Percentiles rank a stretch among this genome's conserved stretches.
Evolutionary conservation across 2,888 invertebrate genomes (phyloP).

Genomic region (Choristoneura rosaceana): DNA sequence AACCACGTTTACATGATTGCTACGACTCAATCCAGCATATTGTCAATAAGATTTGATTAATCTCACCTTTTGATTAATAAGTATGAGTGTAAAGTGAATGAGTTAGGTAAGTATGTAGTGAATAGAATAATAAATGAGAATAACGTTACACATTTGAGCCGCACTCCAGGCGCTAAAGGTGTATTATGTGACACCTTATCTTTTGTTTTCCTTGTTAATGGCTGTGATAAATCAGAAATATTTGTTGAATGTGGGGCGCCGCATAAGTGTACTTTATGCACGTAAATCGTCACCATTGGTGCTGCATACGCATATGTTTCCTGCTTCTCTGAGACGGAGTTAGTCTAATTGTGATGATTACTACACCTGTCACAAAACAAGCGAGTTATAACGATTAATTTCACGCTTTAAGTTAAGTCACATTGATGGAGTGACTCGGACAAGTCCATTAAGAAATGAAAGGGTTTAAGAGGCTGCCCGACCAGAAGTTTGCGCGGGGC

Average conservation of each 20-base stretch:
- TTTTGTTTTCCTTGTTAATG: not conserved
- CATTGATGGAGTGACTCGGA: slow-evolving; percentile 53
- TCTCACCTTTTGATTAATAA: not conserved
- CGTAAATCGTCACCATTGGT: not conserved
- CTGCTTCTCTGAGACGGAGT: not conserved
- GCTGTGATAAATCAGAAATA: not conserved
- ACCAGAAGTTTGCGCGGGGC: slow-evolving; percentile 41
- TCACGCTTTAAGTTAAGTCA: slow-evolving; percentile 19
- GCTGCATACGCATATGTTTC: not conserved
- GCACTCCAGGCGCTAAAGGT: no score
- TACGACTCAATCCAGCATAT: not conserved
- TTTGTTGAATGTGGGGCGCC: not conserved
- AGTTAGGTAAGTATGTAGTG: no score
- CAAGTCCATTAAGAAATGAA: slow-evolving; percentile 58
- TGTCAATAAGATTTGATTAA: not conserved
- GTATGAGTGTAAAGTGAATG: no score
- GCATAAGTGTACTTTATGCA: not conserved
- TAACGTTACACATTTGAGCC: no score
- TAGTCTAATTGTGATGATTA: not conserved
- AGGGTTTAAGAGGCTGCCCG: slow-evolving; percentile 47
- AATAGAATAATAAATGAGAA: not conserved
- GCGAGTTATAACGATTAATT: slow-evolving; percentile 7
- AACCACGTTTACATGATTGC: slow-evolving; percentile 1
- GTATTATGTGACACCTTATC: no score
- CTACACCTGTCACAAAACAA: slow-evolving; percentile 2